phyloP scores from a whole-genome alignment of 2,888 invertebrate genomes.

The Drosophila lutescens region DNA sequence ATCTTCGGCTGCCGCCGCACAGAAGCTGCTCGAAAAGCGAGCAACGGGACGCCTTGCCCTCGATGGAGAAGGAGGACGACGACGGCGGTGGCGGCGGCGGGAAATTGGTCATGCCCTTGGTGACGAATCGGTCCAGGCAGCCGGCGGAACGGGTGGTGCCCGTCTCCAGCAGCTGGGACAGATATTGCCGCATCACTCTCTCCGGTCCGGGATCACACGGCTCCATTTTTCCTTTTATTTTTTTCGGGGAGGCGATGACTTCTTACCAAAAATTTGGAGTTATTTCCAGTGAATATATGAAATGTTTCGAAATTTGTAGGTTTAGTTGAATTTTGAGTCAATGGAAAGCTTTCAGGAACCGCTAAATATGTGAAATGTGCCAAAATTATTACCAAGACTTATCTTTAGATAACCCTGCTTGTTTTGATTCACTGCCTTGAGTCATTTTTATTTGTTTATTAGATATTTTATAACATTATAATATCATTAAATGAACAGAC shows the following conservation, averaged over 20 bases:
- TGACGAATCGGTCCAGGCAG: slow-evolving; percentile 32
- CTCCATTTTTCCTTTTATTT: slow-evolving; percentile 1
- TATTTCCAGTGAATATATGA: slow-evolving; percentile 21
- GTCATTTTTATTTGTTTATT: no score
- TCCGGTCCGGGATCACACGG: slow-evolving; percentile 11
- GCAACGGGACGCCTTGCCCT: slow-evolving; percentile 32
- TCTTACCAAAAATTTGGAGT: slow-evolving; percentile 30
- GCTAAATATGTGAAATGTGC: no score
- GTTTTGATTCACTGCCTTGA: no score
- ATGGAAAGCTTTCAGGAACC: no score
- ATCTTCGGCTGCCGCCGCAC: slow-evolving; percentile 2
- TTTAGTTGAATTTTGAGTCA: slow-evolving; percentile 10
- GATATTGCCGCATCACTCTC: slow-evolving; percentile 4
- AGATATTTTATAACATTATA: no score
- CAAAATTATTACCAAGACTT: no score
- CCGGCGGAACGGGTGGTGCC: background rate
- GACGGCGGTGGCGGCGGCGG: slow-evolving; percentile 34
- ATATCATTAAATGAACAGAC: no score
- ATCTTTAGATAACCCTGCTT: no score
- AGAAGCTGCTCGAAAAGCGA: slow-evolving; percentile 50
- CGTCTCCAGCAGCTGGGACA: slow-evolving; percentile 8
- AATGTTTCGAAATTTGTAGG: slow-evolving; percentile 19
- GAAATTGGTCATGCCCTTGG: slow-evolving; percentile 38
- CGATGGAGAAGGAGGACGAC: slow-evolving; percentile 1
- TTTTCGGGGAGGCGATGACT: slow-evolving; percentile 8